A percentile compares a stretch with the other conserved stretches of the same genome.
phyloP scores from a whole-genome alignment of 2,113 vertebrate genomes.

The Oryctolagus cuniculus region mOryCun1.1 NC_091432.1:105805501-105806000 shows the following conservation, averaged over 20 bases:
- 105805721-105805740: slow-evolving; percentile 7
- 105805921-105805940: neutral
- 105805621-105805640: neutral
- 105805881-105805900: neutral
- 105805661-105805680: neutral
- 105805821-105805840: neutral
- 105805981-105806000: slow-evolving; percentile 20
- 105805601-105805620: neutral
- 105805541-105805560: neutral
- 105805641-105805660: neutral
- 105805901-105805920: slow-evolving; percentile 6
- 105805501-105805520: neutral
- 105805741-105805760: slow-evolving; percentile 31
- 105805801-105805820: slow-evolving; percentile 25
- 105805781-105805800: neutral
- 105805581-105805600: neutral
- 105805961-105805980: neutral
- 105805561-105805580: slow-evolving; percentile 1
- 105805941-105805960: neutral
- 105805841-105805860: slow-evolving; percentile 14
- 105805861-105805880: slow-evolving; percentile 51
- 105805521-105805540: slow-evolving; percentile 15
- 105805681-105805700: neutral
- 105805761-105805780: slow-evolving; percentile 13
- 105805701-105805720: neutral